Conservation (phyloP, 1,140 invertebrate genomes). For the Sitodiplosis mosellana region DNA sequence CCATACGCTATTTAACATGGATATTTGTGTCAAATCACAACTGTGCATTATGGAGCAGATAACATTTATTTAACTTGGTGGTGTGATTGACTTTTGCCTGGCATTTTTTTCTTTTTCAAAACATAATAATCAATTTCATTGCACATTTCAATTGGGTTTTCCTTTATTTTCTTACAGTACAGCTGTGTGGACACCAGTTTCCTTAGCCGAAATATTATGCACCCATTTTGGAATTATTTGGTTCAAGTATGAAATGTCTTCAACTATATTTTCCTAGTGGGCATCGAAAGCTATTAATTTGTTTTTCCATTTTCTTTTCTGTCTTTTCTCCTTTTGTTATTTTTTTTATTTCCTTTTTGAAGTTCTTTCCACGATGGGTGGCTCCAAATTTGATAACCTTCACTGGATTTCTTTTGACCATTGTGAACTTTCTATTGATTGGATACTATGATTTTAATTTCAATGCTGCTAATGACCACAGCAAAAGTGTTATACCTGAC, state of each 20-base stretch:
- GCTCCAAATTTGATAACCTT: conserved; percentile 96
- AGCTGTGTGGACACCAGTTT: conserved; percentile 83
- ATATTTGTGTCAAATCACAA: too few species aligned
- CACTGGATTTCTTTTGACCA: conserved; percentile 82
- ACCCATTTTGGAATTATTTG: conserved; percentile 92
- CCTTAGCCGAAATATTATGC: conserved; percentile 89
- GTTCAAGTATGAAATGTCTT: conserved; percentile 50
- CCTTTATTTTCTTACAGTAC: conserved; percentile 53
- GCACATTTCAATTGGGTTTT: neutral
- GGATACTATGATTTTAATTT: conserved; percentile 77
- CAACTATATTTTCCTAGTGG: neutral
- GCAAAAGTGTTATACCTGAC: conserved; percentile 41
- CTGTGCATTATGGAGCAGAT: too few species aligned
- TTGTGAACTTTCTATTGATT: conserved; percentile 74
- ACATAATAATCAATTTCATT: too few species aligned
- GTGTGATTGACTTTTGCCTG: too few species aligned
- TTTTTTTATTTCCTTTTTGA: conserved; percentile 25
- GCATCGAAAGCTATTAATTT: neutral
- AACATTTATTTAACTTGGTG: too few species aligned
- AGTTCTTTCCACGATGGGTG: conserved; percentile 80
- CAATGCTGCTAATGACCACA: conserved; percentile 34
- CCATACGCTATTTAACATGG: too few species aligned
- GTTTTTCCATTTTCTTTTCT: neutral
- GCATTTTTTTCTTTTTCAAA: too few species aligned
- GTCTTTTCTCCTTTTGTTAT: neutral